Conservation (phyloP, 1,140 invertebrate genomes). For the Maconellicoccus hirsutus region DNA sequence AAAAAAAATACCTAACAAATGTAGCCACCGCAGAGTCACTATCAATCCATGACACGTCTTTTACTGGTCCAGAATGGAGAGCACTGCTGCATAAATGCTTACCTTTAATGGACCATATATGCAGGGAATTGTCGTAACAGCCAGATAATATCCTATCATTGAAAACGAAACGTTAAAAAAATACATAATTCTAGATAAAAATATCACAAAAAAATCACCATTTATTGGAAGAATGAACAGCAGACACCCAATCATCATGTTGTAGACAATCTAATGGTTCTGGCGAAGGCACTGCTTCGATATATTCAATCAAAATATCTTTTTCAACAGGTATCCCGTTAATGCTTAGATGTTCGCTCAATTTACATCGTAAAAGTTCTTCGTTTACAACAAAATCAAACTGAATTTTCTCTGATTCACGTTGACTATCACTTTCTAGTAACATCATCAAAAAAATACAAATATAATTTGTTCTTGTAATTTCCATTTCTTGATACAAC, state of each 20-base stretch:
- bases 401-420: constrained; percentile 44
- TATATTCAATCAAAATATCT: constrained; percentile 77
- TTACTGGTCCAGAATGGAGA: constrained; percentile 73
- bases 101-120: constrained; percentile 77
- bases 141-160: constrained; percentile 70
- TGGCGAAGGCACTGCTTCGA: constrained; percentile 75
- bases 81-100: constrained; percentile 69
- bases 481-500: background rate
- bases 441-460: background rate
- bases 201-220: background rate
- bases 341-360: constrained; percentile 57
- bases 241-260: constrained; percentile 93
- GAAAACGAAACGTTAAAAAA: constrained; percentile 24
- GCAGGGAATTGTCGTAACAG: constrained; percentile 88
- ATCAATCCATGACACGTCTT: constrained; percentile 75
- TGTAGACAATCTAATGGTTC: constrained; percentile 78
- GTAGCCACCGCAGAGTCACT: constrained; percentile 41
- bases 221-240: constrained; percentile 47
- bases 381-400: constrained; percentile 82
- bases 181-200: background rate
- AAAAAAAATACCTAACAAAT: constrained; percentile 53
- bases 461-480: background rate
- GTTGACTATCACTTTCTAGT: constrained; percentile 33
- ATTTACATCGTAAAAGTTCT: constrained; percentile 57
- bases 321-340: constrained; percentile 57